phyloP scores from a whole-genome alignment of 1,140 invertebrate genomes.

The Halesus radiatus region DNA sequence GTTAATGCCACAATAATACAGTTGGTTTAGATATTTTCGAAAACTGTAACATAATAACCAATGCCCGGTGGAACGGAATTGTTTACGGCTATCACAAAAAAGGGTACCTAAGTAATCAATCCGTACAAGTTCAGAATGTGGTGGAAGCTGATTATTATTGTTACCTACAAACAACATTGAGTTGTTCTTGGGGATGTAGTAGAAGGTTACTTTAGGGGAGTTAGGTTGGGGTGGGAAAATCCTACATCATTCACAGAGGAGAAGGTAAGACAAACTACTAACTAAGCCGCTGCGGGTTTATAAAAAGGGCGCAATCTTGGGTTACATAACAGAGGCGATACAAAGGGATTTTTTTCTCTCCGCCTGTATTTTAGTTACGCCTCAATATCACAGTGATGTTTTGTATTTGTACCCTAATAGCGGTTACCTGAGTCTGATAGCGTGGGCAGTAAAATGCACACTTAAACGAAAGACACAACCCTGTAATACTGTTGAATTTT shows the following conservation, averaged over 20 bases:
- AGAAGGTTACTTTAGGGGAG: constrained; percentile 2
- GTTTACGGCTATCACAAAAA: no score
- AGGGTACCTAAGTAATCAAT: not conserved
- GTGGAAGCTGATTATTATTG: constrained; percentile 6
- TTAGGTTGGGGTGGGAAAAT: constrained; percentile 8
- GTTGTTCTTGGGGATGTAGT: constrained; percentile 9
- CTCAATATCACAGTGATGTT: not conserved
- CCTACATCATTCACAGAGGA: constrained; percentile 2
- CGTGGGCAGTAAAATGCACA: not conserved
- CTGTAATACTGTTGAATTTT: not conserved
- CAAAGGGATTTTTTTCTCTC: not conserved
- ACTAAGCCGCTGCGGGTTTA: not conserved
- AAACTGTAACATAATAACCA: no score
- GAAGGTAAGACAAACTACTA: not conserved
- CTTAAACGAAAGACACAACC: not conserved
- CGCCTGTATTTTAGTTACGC: not conserved
- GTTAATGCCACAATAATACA: no score
- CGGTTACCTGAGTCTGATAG: constrained; percentile 26
- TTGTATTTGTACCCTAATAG: constrained; percentile 34
- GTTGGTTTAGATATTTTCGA: no score
- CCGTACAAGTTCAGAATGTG: constrained; percentile 1
- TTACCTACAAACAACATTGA: constrained; percentile 22
- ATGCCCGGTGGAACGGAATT: no score
- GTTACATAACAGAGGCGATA: not conserved
- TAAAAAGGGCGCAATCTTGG: not conserved